phyloP scores from a whole-genome alignment of 1,140 invertebrate species.

The Pachyrhynchus sulphureomaculatus region DNA sequence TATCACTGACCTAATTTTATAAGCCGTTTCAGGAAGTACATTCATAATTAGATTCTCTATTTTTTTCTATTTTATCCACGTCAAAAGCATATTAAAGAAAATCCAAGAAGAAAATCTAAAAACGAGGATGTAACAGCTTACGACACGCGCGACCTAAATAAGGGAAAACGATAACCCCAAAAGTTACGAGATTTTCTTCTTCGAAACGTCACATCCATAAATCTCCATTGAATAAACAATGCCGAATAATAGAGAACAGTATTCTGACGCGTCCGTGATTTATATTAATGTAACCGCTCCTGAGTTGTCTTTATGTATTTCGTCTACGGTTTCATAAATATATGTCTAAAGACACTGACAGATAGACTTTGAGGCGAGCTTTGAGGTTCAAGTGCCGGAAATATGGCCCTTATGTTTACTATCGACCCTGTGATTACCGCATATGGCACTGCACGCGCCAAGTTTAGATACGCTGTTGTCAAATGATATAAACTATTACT shows the following conservation, averaged over 20 bases:
- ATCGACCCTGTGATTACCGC: too few relatives aligned
- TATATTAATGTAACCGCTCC: slow-evolving; percentile 21
- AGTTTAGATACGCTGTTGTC: background rate
- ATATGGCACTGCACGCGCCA: background rate
- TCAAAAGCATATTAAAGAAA: too few relatives aligned
- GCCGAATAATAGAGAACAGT: slow-evolving; percentile 20
- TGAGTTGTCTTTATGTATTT: slow-evolving; percentile 23
- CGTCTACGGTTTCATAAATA: slow-evolving; percentile 19
- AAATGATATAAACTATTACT: too few relatives aligned
- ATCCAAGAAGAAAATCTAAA: too few relatives aligned
- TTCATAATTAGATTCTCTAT: too few relatives aligned
- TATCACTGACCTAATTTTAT: too few relatives aligned
- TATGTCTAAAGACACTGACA: slow-evolving; percentile 14
- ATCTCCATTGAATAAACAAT: slow-evolving; percentile 24
- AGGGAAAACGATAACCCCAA: slow-evolving; percentile 2
- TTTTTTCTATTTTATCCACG: too few relatives aligned
- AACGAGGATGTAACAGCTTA: background rate
- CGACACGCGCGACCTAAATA: background rate
- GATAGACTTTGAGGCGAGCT: slow-evolving; percentile 18
- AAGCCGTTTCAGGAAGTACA: too few relatives aligned
- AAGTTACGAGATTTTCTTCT: slow-evolving; percentile 8
- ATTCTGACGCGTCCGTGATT: slow-evolving; percentile 9
- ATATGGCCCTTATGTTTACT: slow-evolving; percentile 10
- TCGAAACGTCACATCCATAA: slow-evolving; percentile 13
- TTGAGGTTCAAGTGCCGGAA: slow-evolving; percentile 17